phyloP scores from a whole-genome alignment of 2,888 invertebrate species.

The Taenaris catops region DNA sequence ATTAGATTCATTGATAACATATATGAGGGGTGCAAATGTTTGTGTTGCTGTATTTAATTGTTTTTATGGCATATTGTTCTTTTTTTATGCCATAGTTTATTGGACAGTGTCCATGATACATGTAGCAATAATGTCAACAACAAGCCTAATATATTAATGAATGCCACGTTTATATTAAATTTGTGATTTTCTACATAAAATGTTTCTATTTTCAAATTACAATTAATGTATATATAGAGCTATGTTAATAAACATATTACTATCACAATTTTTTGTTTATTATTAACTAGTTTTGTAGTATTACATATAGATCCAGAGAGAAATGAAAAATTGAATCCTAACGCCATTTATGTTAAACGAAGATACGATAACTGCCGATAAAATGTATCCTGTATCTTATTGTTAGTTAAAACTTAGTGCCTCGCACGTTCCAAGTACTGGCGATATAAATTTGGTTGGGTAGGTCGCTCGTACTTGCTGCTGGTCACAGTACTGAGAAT shows the following conservation, averaged over 20 bases:
- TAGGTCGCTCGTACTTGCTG: too few relatives aligned
- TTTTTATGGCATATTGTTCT: conserved; percentile 47
- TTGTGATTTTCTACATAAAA: conserved; percentile 66
- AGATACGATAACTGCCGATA: too few relatives aligned
- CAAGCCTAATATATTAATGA: conserved; percentile 57
- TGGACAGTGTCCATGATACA: conserved; percentile 33
- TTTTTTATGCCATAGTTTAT: conserved; percentile 35
- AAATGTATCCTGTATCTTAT: too few relatives aligned
- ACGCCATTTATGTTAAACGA: too few relatives aligned
- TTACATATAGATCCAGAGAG: too few relatives aligned
- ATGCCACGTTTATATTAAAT: conserved; percentile 63
- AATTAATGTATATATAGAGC: conserved; percentile 72
- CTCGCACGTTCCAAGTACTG: too few relatives aligned
- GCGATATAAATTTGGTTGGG: too few relatives aligned
- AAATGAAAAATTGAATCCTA: too few relatives aligned
- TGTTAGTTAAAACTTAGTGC: too few relatives aligned
- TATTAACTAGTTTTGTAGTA: too few relatives aligned
- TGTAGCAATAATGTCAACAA: conserved; percentile 53
- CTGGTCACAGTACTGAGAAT: too few relatives aligned
- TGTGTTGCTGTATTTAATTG: conserved; percentile 46
- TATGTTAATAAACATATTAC: conserved; percentile 78
- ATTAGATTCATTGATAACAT: conserved; percentile 45
- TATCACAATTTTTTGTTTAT: conserved; percentile 42
- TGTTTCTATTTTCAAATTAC: conserved; percentile 73
- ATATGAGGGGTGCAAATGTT: conserved; percentile 46